Evolutionary conservation across 2,888 invertebrate species (phyloP).

Genomic region (Pyralis farinalis): DNA sequence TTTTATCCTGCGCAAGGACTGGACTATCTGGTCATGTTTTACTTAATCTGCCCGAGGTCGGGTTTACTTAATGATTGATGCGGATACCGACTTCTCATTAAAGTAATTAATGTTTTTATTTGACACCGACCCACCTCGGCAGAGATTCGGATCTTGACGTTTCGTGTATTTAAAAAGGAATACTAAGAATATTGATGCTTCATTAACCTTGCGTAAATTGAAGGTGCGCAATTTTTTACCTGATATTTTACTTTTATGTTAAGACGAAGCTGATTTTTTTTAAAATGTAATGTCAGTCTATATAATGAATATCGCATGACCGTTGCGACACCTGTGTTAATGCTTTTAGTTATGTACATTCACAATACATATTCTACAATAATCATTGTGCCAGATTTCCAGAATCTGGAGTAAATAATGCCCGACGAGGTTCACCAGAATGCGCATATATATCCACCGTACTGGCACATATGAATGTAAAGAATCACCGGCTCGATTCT

Average conservation of each 20-base stretch:
- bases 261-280: too few relatives aligned
- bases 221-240: background rate
- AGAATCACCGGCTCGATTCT: too few relatives aligned
- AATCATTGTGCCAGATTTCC: too few relatives aligned
- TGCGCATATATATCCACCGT: too few relatives aligned
- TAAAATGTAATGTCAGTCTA: too few relatives aligned
- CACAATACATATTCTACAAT: too few relatives aligned
- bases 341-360: too few relatives aligned
- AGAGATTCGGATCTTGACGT: conserved; percentile 7
- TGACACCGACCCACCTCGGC: conserved; percentile 19
- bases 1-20: conserved; percentile 57
- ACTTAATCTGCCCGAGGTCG: conserved; percentile 48
- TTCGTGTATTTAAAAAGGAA: background rate
- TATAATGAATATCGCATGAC: too few relatives aligned
- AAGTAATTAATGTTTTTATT: conserved; percentile 39
- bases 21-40: conserved; percentile 44
- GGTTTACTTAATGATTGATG: conserved; percentile 62
- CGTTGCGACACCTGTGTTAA: too few relatives aligned
- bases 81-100: conserved; percentile 34
- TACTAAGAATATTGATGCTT: background rate
- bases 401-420: too few relatives aligned
- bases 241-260: background rate
- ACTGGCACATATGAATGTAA: too few relatives aligned
- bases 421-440: too few relatives aligned
- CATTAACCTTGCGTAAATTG: background rate